Conservation (phyloP, 2,797 vertebrate species). For the Psittacula echo region DNA sequence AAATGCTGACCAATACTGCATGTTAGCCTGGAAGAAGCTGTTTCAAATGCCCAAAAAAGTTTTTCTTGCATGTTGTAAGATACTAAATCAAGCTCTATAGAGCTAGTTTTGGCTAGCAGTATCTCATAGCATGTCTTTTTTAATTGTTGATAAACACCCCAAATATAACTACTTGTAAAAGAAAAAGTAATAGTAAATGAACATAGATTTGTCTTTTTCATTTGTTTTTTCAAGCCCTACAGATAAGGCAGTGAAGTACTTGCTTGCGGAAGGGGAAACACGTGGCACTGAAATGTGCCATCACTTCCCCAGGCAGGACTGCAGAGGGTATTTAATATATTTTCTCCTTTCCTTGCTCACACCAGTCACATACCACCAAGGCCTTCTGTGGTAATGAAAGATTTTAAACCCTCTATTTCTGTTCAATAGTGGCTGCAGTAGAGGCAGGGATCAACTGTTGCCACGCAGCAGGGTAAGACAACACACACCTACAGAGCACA, state of each 20-base stretch:
- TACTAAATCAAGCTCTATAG: neutral
- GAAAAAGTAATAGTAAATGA: neutral
- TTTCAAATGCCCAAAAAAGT: neutral
- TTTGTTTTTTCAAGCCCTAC: neutral
- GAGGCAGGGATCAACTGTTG: neutral
- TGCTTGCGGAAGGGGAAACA: neutral
- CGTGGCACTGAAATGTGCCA: neutral
- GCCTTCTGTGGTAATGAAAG: neutral
- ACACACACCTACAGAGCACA: neutral
- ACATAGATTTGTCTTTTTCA: neutral
- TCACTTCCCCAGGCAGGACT: neutral
- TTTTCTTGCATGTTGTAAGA: neutral
- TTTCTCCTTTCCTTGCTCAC: neutral
- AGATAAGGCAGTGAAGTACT: neutral
- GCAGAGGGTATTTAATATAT: neutral
- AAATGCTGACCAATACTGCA: neutral
- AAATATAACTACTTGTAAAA: neutral
- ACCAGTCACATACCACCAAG: neutral
- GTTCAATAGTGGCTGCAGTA: neutral
- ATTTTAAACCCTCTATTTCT: neutral
- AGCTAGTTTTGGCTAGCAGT: neutral
- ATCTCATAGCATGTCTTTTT: neutral
- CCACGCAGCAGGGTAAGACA: neutral
- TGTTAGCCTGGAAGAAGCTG: accelerated
- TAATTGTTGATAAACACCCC: neutral